These are phyloP conservation scores for Zosterops hypoxanthus DNA, from an alignment of 2,113 vertebrate genomes.

Conservation along the genomic window DNA sequence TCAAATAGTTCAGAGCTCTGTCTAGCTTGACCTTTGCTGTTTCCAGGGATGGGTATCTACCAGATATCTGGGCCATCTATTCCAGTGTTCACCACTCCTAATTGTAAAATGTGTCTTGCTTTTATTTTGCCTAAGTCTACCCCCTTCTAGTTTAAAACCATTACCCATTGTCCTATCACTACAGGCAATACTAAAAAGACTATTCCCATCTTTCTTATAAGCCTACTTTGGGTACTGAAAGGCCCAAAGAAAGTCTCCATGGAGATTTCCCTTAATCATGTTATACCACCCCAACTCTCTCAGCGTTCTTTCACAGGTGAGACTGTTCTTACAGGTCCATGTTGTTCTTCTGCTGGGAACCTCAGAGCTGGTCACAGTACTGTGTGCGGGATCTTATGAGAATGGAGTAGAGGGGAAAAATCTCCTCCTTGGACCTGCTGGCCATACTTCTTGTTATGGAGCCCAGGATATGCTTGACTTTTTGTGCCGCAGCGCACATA, in stretches of 20 bases:
- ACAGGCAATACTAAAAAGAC: not conserved
- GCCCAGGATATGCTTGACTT: not conserved
- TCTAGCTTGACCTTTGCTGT: not conserved
- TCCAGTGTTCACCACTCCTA: not conserved
- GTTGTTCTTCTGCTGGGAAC: not conserved
- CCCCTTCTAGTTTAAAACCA: not conserved
- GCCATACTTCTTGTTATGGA: not conserved
- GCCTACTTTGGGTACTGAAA: not conserved
- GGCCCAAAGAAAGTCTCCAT: accelerated
- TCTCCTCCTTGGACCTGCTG: not conserved
- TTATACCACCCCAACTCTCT: not conserved
- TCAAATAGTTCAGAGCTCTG: not conserved
- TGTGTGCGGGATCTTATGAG: not conserved
- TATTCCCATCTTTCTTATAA: not conserved
- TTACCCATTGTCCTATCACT: not conserved
- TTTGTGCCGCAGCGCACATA: not conserved
- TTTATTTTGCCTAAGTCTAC: not conserved
- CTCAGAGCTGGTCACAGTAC: not conserved
- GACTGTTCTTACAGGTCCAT: not conserved
- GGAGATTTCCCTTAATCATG: not conserved
- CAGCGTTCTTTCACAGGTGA: not conserved
- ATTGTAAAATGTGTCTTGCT: not conserved
- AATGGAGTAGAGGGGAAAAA: not conserved
- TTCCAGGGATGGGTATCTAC: not conserved
- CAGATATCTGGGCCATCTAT: not conserved